A percentile compares a stretch with the other conserved stretches of the same genome.
Evolutionary conservation across 2,113 vertebrate genomes (phyloP).

Genomic region (Nerophis ophidion): DNA sequence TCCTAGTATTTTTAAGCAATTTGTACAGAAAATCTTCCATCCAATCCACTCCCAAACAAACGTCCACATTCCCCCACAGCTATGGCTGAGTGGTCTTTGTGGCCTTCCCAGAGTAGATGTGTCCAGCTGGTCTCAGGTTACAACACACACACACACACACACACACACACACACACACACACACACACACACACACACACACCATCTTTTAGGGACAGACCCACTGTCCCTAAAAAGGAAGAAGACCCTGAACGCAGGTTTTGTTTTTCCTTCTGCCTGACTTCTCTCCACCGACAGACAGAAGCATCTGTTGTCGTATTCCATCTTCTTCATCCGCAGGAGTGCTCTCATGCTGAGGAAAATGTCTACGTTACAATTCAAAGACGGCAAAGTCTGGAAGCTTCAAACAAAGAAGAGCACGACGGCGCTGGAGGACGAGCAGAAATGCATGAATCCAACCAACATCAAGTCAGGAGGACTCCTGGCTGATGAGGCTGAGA

Average conservation of each 20-base stretch:
- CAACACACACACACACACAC: constrained; percentile 18
- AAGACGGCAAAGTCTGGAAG: too few relatives aligned
- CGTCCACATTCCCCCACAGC: constrained; percentile 42
- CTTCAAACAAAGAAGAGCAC: too few relatives aligned
- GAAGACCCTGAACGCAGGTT: not conserved
- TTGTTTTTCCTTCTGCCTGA: not conserved
- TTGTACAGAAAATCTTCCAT: not conserved
- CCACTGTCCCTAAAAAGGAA: constrained; percentile 1
- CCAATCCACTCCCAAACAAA: constrained; percentile 8
- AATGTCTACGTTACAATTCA: too few relatives aligned
- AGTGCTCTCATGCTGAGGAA: too few relatives aligned
- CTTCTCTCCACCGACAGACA: not conserved
- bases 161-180: constrained; percentile 10
- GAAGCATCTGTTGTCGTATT: too few relatives aligned
- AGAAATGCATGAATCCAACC: too few relatives aligned
- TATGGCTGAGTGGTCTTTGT: constrained; percentile 41
- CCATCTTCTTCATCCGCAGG: too few relatives aligned
- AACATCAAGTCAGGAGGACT: not conserved
- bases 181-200: too few relatives aligned
- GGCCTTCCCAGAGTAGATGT: constrained; percentile 47
- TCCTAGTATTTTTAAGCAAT: not conserved
- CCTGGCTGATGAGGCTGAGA: not conserved
- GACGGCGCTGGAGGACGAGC: too few relatives aligned
- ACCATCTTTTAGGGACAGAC: constrained; percentile 32
- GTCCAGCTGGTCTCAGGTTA: constrained; percentile 53